These are phyloP conservation scores for Anorthoa munda DNA, from an alignment of 2,888 invertebrate genomes.

Conservation along the genomic window DNA sequence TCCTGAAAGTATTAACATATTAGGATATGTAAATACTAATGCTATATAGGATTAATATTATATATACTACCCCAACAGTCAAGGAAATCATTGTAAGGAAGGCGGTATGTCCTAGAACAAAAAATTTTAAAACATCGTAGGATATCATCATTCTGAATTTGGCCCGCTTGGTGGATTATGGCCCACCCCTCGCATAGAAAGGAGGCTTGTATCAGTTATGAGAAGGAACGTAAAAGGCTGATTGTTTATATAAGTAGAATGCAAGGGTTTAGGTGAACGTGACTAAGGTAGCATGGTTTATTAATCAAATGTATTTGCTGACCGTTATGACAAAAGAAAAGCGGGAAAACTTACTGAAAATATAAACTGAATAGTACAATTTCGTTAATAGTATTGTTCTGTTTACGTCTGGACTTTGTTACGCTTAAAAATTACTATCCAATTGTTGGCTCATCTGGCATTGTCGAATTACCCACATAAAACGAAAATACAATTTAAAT, in stretches of 20 bases:
- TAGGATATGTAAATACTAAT: not conserved
- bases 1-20: not conserved
- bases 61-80: not conserved
- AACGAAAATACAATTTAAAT: slow-evolving; percentile 54
- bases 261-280: too few relatives aligned
- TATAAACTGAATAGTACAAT: not conserved
- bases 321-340: not conserved
- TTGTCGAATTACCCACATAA: slow-evolving; percentile 47
- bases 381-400: slow-evolving; percentile 18
- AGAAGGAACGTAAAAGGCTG: too few relatives aligned
- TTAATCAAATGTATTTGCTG: not conserved
- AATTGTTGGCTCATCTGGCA: slow-evolving; percentile 46
- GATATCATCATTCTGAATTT: too few relatives aligned
- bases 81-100: too few relatives aligned
- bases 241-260: too few relatives aligned
- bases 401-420: slow-evolving; percentile 54
- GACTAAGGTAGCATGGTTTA: not conserved
- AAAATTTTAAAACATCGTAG: too few relatives aligned
- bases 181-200: too few relatives aligned
- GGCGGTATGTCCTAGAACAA: too few relatives aligned
- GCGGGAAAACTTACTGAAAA: slow-evolving; percentile 9
- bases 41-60: too few relatives aligned
- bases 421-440: slow-evolving; percentile 38
- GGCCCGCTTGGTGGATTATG: too few relatives aligned
- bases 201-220: too few relatives aligned